Evolutionary conservation across 2,797 vertebrate genomes (phyloP), one percentile per base, ranked within the genome.

Genomic region (Glossophaga mutica): DNA sequence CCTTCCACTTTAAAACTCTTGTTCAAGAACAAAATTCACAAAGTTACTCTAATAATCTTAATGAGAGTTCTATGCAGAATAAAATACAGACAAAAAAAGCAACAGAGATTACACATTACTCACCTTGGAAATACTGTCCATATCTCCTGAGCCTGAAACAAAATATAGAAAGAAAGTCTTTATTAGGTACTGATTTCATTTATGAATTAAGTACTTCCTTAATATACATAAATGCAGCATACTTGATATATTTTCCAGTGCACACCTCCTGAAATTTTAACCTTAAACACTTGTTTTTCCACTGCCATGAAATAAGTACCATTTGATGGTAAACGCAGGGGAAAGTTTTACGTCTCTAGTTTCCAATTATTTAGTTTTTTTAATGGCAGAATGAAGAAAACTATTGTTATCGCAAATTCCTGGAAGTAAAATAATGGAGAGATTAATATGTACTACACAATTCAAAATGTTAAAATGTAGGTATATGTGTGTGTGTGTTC

Each of bases 51-150:
- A 85, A 74, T 67, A 92, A 97, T 52, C 10, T 76, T 65, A 83
- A 9, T 57, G 85, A 97, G 90, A 55, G 10, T 57, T 18, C 12
- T 4, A 52, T 5, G 85, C 78, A 65, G 14, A 94, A 74, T 92
- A 65, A 94, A 96, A 95, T 4, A 67, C 4, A 81, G 76, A 73
- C 87, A 92, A 92, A 95, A 95, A 59, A 37, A 42, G 68, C 62
- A 71, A 62, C 70, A 92, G 34, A 94, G 52, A 81, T 96, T 0
- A 94, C 14, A 68, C 46, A 83, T 71, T 93, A 98, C 98, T 98
- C 96, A 99, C 99, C 99, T 99, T 99, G 98, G 99, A 99, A 98
- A 99, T 99, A 99, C 99, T 99, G 98, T 99, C 99, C 99, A 99
- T 99, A 98, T 99, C 99, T 98, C 99, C 99, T 97, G 99, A 99